Evolutionary conservation across 2,888 invertebrate genomes (phyloP).

Genomic region (Drosophila emarginata): DNA sequence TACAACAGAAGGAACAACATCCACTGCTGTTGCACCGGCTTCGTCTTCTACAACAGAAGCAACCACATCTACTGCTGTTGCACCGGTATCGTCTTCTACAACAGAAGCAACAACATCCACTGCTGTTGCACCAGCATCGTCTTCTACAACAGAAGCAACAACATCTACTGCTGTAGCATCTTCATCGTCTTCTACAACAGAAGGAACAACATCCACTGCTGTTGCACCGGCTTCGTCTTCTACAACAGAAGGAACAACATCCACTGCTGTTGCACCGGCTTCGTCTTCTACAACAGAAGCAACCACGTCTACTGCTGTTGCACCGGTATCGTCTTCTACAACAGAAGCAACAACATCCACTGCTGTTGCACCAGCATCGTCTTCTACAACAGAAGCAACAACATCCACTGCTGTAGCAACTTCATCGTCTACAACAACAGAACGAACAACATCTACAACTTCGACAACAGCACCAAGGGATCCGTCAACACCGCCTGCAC

Average conservation of each 20-base stretch:
- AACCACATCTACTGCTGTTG: too few relatives aligned
- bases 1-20: neutral
- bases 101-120: neutral
- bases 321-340: neutral
- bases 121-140: neutral
- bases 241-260: neutral
- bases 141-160: neutral
- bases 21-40: conserved; percentile 7
- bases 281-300: too few relatives aligned
- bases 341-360: neutral
- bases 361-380: too few relatives aligned
- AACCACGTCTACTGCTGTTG: conserved; percentile 6
- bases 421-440: neutral
- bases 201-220: conserved; percentile 3
- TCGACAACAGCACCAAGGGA: neutral
- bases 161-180: too few relatives aligned
- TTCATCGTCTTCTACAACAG: too few relatives aligned
- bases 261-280: too few relatives aligned
- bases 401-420: conserved; percentile 9
- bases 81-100: too few relatives aligned
- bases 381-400: too few relatives aligned
- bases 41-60: neutral
- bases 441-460: neutral
- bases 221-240: neutral
- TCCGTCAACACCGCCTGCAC: neutral